These are phyloP conservation scores for Andrena praecox DNA, from an alignment of 2,888 invertebrate genomes.

Conservation along the genomic window DNA sequence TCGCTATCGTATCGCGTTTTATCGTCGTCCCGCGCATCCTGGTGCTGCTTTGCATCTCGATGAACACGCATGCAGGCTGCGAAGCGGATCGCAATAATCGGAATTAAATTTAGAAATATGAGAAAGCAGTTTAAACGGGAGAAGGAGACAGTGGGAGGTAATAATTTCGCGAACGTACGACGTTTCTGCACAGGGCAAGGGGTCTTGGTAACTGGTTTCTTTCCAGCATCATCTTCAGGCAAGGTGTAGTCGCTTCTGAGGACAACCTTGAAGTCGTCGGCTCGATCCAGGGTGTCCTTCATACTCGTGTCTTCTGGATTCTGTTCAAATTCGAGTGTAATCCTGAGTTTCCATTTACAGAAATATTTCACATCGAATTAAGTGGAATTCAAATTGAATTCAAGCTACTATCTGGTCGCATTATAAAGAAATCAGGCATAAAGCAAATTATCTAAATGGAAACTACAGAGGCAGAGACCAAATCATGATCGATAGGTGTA, in stretches of 20 bases:
- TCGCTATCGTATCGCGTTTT: conserved; percentile 13
- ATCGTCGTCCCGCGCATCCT: neutral
- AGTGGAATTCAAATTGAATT: too few species aligned
- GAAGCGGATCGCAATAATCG: neutral
- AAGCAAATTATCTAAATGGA: too few species aligned
- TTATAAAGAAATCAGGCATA: too few species aligned
- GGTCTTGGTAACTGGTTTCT: neutral
- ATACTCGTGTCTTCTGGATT: conserved; percentile 30
- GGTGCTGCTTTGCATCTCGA: neutral
- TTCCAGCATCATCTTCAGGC: neutral
- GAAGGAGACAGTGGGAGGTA: neutral
- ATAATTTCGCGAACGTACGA: conserved; percentile 12
- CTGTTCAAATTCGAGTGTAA: conserved; percentile 25
- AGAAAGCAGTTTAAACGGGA: neutral
- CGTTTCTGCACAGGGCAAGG: neutral
- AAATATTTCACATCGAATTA: neutral
- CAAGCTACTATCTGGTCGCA: too few species aligned
- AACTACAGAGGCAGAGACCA: too few species aligned
- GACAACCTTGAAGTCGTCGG: conserved; percentile 18
- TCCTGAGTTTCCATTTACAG: neutral
- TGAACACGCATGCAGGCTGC: neutral
- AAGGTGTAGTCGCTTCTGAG: neutral
- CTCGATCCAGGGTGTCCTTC: conserved; percentile 14
- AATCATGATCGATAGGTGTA: too few species aligned
- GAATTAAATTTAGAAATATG: neutral